These are phyloP conservation scores for Heterotis niloticus DNA, from an alignment of 2,113 vertebrate genomes.

Conservation along the genomic window DNA sequence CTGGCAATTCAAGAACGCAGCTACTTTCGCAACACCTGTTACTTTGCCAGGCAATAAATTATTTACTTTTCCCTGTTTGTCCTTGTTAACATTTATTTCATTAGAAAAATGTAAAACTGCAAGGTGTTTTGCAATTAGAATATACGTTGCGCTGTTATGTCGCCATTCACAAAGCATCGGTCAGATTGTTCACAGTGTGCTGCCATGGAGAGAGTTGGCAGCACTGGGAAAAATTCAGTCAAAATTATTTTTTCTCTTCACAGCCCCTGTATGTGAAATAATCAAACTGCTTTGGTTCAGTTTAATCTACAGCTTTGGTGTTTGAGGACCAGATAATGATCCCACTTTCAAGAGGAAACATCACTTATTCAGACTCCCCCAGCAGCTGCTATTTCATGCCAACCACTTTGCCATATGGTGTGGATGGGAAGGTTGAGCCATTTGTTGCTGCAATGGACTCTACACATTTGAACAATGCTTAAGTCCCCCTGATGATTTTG, in stretches of 20 bases:
- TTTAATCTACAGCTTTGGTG: constrained; percentile 24
- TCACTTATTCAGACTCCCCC: constrained; percentile 21
- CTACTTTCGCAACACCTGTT: constrained; percentile 32
- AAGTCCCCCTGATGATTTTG: constrained; percentile 34
- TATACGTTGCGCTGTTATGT: neutral
- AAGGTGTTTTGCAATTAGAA: neutral
- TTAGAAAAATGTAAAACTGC: neutral
- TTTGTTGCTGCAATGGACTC: constrained; percentile 26
- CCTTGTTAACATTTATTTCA: constrained; percentile 4
- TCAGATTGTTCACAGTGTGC: constrained; percentile 1
- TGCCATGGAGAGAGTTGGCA: neutral
- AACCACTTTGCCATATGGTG: constrained; percentile 25
- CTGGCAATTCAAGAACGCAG: constrained; percentile 45
- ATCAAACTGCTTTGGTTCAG: constrained; percentile 34
- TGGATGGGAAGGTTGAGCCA: constrained; percentile 12
- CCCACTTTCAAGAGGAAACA: constrained; percentile 22
- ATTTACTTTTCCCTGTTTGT: neutral
- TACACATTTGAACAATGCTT: constrained; percentile 21
- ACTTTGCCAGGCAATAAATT: constrained; percentile 1
- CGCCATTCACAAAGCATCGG: neutral
- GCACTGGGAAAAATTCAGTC: neutral
- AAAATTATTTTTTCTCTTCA: constrained; percentile 3
- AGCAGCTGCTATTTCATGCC: constrained; percentile 34
- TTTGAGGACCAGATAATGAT: constrained; percentile 6
- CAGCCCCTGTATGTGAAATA: constrained; percentile 38